Percentiles rank a stretch among this genome's conserved stretches.
phyloP scores from a whole-genome alignment of 2,888 invertebrate genomes.

The Halocaridina rubra region DNA sequence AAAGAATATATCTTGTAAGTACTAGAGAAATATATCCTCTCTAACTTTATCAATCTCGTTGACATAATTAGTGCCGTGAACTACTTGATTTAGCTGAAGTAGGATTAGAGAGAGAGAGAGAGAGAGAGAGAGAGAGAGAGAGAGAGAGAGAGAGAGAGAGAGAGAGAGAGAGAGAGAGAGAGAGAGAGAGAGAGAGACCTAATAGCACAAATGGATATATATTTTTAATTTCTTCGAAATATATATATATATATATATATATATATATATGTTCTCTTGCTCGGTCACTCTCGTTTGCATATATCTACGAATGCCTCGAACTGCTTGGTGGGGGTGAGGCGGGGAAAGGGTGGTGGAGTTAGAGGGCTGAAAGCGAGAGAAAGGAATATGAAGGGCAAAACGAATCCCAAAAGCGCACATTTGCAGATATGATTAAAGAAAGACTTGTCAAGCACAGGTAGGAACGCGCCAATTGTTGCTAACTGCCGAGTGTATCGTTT shows the following conservation, averaged over 20 bases:
- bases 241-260: too few species aligned
- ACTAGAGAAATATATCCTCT: not conserved
- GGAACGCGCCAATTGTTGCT: slow-evolving; percentile 54
- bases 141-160: not conserved
- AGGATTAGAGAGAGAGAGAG: not conserved
- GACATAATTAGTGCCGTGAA: not conserved
- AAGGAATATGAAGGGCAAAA: not conserved
- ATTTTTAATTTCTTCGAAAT: not conserved
- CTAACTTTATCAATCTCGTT: not conserved
- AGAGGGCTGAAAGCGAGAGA: slow-evolving; percentile 8
- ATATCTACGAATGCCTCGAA: not conserved
- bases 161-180: not conserved
- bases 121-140: not conserved
- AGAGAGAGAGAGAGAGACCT: not conserved
- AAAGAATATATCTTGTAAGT: not conserved
- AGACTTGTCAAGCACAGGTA: slow-evolving; percentile 55
- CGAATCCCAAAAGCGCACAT: not conserved
- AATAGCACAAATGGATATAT: not conserved
- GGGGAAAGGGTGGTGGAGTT: slow-evolving; percentile 15
- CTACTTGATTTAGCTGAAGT: not conserved
- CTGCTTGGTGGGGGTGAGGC: not conserved
- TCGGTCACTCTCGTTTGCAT: too few species aligned
- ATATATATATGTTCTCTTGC: too few species aligned
- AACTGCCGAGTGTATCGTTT: slow-evolving; percentile 57
- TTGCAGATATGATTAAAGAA: slow-evolving; percentile 38